phyloP scores from a whole-genome alignment of 2,888 invertebrate species.

The Cataglyphis albicans region DNA sequence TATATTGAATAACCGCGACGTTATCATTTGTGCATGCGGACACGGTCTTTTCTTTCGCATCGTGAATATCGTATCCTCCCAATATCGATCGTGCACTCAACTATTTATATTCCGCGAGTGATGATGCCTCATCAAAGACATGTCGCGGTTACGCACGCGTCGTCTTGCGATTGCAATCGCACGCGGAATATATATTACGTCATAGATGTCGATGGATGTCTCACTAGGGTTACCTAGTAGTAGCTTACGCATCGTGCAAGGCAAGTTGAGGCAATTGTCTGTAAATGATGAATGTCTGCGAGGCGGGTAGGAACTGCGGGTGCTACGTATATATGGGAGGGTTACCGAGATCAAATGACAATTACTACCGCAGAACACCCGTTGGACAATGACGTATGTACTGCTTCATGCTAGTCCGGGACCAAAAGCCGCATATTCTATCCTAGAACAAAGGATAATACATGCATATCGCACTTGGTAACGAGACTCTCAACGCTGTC shows the following conservation, averaged over 20 bases:
- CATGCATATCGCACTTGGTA: conserved; percentile 64
- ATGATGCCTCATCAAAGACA: conserved; percentile 31
- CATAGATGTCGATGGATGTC: conserved; percentile 69
- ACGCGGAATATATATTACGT: conserved; percentile 71
- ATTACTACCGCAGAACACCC: conserved; percentile 81
- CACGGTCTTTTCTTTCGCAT: conserved; percentile 14
- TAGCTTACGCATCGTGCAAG: conserved; percentile 71
- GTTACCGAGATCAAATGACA: conserved; percentile 83
- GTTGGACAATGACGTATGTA: conserved; percentile 83
- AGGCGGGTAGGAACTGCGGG: conserved; percentile 69
- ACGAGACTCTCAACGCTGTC: conserved; percentile 55
- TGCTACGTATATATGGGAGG: conserved; percentile 73
- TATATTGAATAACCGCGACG: conserved; percentile 4
- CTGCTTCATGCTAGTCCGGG: conserved; percentile 72
- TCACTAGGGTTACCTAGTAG: conserved; percentile 71
- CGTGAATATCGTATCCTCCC: not conserved
- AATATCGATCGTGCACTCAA: conserved; percentile 38
- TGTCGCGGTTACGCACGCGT: conserved; percentile 22
- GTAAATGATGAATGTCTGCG: conserved; percentile 83
- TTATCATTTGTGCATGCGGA: conserved; percentile 20
- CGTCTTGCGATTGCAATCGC: conserved; percentile 64
- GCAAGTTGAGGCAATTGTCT: conserved; percentile 83
- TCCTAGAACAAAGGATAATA: conserved; percentile 77
- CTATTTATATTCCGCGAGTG: conserved; percentile 18
- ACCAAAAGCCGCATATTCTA: conserved; percentile 74